Percentiles rank a stretch among this genome's conserved stretches.
Conservation (phyloP, 2,113 vertebrate species). For the Strix aluco region DNA sequence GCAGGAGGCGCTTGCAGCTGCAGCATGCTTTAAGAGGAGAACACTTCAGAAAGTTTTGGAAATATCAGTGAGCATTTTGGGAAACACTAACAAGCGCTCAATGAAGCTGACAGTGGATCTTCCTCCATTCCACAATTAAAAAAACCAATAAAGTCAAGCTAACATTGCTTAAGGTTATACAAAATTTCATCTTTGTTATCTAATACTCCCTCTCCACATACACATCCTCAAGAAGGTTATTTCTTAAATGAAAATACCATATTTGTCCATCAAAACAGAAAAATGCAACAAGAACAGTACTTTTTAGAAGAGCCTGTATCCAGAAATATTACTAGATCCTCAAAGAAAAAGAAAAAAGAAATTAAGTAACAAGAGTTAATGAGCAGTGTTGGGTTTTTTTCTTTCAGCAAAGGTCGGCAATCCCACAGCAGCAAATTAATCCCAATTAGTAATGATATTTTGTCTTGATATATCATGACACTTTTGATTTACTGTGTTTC, state of each 20-base stretch:
- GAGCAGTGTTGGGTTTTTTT: slow-evolving; percentile 59
- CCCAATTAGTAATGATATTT: slow-evolving; percentile 87
- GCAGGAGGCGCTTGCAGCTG: background rate
- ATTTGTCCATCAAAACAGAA: background rate
- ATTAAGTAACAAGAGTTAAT: slow-evolving; percentile 72
- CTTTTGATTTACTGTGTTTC: slow-evolving; percentile 83
- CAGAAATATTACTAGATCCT: background rate
- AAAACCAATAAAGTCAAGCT: background rate
- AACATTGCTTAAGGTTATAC: background rate
- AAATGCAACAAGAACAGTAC: background rate
- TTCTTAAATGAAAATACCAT: background rate
- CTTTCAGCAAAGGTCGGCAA: slow-evolving; percentile 74
- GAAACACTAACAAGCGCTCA: background rate
- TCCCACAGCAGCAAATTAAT: slow-evolving; percentile 83
- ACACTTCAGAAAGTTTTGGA: background rate
- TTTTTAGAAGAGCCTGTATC: background rate
- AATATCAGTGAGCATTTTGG: background rate
- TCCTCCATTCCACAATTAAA: background rate
- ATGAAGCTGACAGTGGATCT: background rate
- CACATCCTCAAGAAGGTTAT: background rate
- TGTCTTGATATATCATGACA: slow-evolving; percentile 79
- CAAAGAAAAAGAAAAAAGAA: slow-evolving; percentile 42
- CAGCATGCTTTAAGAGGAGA: background rate
- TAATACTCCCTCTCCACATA: background rate
- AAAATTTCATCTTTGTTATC: background rate